phyloP scores from a whole-genome alignment of 2,797 vertebrate species.

The Amblyopsis hoosieri region DNA sequence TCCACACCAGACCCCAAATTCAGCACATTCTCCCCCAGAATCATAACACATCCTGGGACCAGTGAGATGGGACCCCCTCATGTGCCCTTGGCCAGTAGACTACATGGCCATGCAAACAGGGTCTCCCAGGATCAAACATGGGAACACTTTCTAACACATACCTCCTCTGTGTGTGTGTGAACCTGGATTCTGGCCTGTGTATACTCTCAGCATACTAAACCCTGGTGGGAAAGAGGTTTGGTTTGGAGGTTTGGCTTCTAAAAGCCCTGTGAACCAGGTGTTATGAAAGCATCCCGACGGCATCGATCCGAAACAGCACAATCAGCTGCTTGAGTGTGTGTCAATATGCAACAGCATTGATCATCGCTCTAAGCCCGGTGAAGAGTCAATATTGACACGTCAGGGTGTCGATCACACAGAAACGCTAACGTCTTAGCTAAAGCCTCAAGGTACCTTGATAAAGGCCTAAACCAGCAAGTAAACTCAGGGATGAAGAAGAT shows the following conservation, averaged over 20 bases:
- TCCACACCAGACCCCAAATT: conserved; percentile 57
- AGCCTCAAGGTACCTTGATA: background rate
- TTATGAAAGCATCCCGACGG: conserved; percentile 22
- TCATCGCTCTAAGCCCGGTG: conserved; percentile 20
- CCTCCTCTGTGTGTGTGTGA: conserved; percentile 30
- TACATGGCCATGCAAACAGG: conserved; percentile 16
- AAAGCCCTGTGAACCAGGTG: conserved; percentile 41
- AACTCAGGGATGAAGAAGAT: background rate
- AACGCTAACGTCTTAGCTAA: conserved; percentile 5
- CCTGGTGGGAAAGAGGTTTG: conserved; percentile 36
- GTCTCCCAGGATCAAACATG: conserved; percentile 50
- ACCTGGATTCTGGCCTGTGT: conserved; percentile 49
- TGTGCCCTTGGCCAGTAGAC: conserved; percentile 29
- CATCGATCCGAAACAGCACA: no score
- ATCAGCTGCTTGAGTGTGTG: conserved; percentile 3
- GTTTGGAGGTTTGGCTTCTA: conserved; percentile 45
- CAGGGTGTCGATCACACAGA: conserved; percentile 6
- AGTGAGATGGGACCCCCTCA: conserved; percentile 25
- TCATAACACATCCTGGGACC: conserved; percentile 62
- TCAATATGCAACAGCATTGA: conserved; percentile 34
- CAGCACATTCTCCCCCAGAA: conserved; percentile 60
- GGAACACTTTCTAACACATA: conserved; percentile 46
- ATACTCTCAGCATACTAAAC: conserved; percentile 40
- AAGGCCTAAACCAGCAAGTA: background rate
- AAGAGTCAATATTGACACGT: conserved; percentile 22